These are phyloP conservation scores for Drosophila mayri DNA, from an alignment of 1,140 invertebrate genomes.

Conservation along the genomic window DNA sequence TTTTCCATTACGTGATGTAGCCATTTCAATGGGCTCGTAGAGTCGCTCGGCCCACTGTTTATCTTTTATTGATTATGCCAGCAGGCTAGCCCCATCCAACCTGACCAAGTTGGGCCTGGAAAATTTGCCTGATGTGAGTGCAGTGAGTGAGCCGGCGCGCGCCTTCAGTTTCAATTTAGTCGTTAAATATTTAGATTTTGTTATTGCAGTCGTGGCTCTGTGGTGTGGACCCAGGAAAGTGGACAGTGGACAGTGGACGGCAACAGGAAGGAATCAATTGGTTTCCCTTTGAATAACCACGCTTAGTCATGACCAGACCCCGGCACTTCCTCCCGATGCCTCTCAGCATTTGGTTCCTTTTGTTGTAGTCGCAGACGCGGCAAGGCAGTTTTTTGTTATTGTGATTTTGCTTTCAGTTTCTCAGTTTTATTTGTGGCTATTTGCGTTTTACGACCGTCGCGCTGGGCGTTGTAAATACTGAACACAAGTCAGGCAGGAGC, in stretches of 20 bases:
- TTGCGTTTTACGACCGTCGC: slow-evolving; percentile 59
- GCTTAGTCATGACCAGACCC: slow-evolving; percentile 65
- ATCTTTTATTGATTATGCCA: slow-evolving; percentile 79
- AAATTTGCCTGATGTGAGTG: slow-evolving; percentile 76
- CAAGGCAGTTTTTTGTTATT: slow-evolving; percentile 41
- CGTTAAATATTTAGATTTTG: slow-evolving; percentile 81
- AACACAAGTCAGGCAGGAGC: slow-evolving; percentile 56
- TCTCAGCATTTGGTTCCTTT: slow-evolving; percentile 59
- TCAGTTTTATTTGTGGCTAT: slow-evolving; percentile 50
- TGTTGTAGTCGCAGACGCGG: slow-evolving; percentile 46
- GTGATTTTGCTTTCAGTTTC: slow-evolving; percentile 33
- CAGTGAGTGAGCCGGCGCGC: slow-evolving; percentile 33
- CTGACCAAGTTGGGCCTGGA: slow-evolving; percentile 41
- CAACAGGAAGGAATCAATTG: slow-evolving; percentile 81
- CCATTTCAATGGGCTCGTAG: slow-evolving; percentile 54
- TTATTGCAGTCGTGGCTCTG: slow-evolving; percentile 49
- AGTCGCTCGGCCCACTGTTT: slow-evolving; percentile 66
- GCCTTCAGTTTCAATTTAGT: slow-evolving; percentile 81
- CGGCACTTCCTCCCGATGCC: slow-evolving; percentile 64
- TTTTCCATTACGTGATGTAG: slow-evolving; percentile 74
- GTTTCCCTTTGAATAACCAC: slow-evolving; percentile 66
- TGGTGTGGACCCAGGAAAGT: slow-evolving; percentile 11
- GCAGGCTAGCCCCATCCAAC: slow-evolving; percentile 55
- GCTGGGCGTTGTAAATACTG: slow-evolving; percentile 44
- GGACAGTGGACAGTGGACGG: slow-evolving; percentile 9